A percentile compares a stretch with the other conserved stretches of the same genome.
Evolutionary conservation across 2,113 vertebrate species (phyloP).

Genomic region (Monopterus albus): DNA sequence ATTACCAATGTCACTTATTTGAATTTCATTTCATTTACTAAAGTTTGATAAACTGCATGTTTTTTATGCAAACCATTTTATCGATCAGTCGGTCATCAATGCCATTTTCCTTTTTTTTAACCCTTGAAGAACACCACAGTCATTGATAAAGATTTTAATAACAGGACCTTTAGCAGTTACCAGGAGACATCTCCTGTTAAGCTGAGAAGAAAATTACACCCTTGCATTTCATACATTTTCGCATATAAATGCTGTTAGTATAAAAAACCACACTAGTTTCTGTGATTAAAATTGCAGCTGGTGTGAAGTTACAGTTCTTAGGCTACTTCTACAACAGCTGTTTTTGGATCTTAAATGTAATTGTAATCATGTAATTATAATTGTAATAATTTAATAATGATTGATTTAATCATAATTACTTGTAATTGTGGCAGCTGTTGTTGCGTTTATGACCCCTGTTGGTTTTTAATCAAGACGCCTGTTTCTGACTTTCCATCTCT

Average conservation of each 20-base stretch:
- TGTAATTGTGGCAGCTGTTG: constrained; percentile 1
- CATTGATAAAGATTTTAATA: not conserved
- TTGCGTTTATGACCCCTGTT: not conserved
- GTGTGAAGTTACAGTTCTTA: not conserved
- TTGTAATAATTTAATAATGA: not conserved
- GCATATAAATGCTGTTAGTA: not conserved
- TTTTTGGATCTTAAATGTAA: not conserved
- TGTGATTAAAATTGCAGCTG: not conserved
- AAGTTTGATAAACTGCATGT: too few relatives aligned
- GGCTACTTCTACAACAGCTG: not conserved
- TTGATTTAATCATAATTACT: not conserved
- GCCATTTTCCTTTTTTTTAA: too few relatives aligned
- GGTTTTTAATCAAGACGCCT: not conserved
- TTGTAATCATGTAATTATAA: not conserved
- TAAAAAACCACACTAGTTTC: not conserved
- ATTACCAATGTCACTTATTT: too few relatives aligned
- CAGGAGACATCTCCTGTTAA: not conserved
- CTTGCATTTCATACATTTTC: not conserved
- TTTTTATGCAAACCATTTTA: too few relatives aligned
- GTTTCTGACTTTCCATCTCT: not conserved
- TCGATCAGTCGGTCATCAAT: too few relatives aligned
- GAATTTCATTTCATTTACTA: too few relatives aligned
- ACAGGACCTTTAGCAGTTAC: not conserved
- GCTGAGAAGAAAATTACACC: not conserved
- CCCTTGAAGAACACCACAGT: too few relatives aligned